Evolutionary conservation across 2,888 invertebrate genomes (phyloP), one percentile per base, ranked within the genome.

Genomic region (Ophion costatus): DNA sequence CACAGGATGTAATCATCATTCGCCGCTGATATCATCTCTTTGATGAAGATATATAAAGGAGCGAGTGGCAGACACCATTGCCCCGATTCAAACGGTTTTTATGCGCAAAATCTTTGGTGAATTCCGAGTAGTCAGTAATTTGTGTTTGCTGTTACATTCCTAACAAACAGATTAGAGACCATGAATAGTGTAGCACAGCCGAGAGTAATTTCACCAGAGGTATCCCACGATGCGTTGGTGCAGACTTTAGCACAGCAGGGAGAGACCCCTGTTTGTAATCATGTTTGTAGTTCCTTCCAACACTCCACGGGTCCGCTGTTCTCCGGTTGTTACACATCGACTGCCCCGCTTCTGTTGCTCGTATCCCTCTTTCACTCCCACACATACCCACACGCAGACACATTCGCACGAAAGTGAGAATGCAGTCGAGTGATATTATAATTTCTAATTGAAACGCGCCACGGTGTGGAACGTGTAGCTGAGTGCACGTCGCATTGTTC

Each of bases 361-460:
- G 38, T 56, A 45, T 76, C 33, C 20, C 42, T 42, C 57, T 57
- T 57, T 17, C 38, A 57, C 24, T 42, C 69, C 42, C 67, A 33
- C 45, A 45, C 71, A 45, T 24, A 38, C 33, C 20, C 38, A 70
- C 73, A 80, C 64, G 70, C 51, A 61, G 20, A 20, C 59, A 56
- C 7, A 33, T 56, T 51, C 69, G 29, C 69, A 38, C 67, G 33
- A 64, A 80, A 80, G 80, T 42, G 78, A 70, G 75, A 79, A 82
- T 79, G 82, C 75, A 82, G 56, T 24, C 59, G 79, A 67, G 84
- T 82, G 82, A 85, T 84, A 82, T 85, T 82, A 85, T 82, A 79
- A 82, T 82, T 85, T 79, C 69, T 85, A 82, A 85, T 85, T 85
- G 79, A 79, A 85, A 85, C 84, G 84, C 84, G 84, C 75, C 67